These are phyloP conservation scores for Cancer borealis DNA, from an alignment of 2,888 invertebrate genomes.

Conservation along the genomic window DNA sequence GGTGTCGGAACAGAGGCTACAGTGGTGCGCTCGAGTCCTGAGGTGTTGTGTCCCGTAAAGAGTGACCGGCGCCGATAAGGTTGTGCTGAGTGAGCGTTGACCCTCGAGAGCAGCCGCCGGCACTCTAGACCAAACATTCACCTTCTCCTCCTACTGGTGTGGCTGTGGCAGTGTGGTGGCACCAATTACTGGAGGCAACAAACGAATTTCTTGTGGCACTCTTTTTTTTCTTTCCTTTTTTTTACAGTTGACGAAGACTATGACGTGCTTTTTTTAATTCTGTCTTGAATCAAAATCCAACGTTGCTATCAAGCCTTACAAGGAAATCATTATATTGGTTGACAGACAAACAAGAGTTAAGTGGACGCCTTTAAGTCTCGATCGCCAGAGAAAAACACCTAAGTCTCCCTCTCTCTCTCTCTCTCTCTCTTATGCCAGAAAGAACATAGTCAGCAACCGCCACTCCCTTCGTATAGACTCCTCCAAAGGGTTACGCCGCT, in stretches of 20 bases:
- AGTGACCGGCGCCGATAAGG: constrained; percentile 44
- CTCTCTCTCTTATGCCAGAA: constrained; percentile 24
- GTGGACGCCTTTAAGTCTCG: neutral
- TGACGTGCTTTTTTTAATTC: neutral
- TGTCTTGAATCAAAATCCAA: neutral
- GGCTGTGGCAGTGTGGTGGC: neutral
- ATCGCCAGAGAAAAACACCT: neutral
- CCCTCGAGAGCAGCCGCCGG: constrained; percentile 26
- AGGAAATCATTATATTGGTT: constrained; percentile 27
- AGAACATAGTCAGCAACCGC: neutral
- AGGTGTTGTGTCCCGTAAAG: constrained; percentile 37
- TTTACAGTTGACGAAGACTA: neutral
- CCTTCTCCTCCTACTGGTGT: neutral
- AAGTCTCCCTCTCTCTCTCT: constrained; percentile 16
- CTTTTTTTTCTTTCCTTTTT: neutral
- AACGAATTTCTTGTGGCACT: neutral
- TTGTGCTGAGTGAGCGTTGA: constrained; percentile 59
- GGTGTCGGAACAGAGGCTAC: neutral
- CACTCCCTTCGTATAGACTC: neutral
- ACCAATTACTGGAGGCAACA: constrained; percentile 29
- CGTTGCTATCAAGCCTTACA: neutral
- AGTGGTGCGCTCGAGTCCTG: neutral
- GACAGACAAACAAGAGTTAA: constrained; percentile 14
- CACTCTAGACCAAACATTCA: constrained; percentile 55
- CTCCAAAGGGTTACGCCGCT: neutral